phyloP scores from a whole-genome alignment of 2,888 invertebrate genomes.

The Coleophora flavipennella region DNA sequence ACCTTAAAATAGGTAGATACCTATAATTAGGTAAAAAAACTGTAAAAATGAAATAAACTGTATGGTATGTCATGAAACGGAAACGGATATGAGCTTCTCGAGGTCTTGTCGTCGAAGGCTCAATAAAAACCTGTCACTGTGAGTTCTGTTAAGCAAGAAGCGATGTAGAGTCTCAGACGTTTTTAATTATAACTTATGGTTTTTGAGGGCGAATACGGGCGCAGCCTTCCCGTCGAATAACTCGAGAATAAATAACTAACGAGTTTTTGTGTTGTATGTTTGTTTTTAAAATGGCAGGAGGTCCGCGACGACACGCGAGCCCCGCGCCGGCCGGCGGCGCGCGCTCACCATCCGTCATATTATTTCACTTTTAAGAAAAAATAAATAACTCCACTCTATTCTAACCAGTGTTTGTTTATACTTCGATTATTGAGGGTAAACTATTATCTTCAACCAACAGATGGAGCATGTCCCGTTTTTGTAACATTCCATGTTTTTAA shows the following conservation, averaged over 20 bases:
- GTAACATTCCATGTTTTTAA: constrained; percentile 21
- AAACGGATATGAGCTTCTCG: neutral
- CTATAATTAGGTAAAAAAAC: constrained; percentile 10
- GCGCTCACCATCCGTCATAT: constrained; percentile 66
- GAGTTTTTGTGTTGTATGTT: constrained; percentile 68
- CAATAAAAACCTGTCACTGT: constrained; percentile 9
- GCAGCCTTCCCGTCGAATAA: constrained; percentile 65
- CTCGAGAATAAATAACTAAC: constrained; percentile 70
- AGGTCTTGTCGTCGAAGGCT: neutral
- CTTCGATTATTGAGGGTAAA: constrained; percentile 59
- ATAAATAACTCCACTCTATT: constrained; percentile 63
- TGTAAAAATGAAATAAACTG: neutral
- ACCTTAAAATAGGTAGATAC: no score
- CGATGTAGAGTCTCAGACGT: constrained; percentile 28
- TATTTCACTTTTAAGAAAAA: constrained; percentile 64
- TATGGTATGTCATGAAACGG: neutral
- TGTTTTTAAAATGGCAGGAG: constrained; percentile 74
- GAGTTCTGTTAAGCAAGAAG: constrained; percentile 2
- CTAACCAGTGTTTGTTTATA: constrained; percentile 63
- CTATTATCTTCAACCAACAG: constrained; percentile 60
- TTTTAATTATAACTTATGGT: constrained; percentile 70
- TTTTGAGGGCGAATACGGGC: constrained; percentile 66
- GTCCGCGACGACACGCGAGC: constrained; percentile 72
- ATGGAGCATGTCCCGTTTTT: constrained; percentile 47
- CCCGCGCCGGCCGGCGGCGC: constrained; percentile 35